Percentiles rank a stretch among this genome's conserved stretches.
phyloP scores from a whole-genome alignment of 2,797 vertebrate genomes.

The Falco naumanni region DNA sequence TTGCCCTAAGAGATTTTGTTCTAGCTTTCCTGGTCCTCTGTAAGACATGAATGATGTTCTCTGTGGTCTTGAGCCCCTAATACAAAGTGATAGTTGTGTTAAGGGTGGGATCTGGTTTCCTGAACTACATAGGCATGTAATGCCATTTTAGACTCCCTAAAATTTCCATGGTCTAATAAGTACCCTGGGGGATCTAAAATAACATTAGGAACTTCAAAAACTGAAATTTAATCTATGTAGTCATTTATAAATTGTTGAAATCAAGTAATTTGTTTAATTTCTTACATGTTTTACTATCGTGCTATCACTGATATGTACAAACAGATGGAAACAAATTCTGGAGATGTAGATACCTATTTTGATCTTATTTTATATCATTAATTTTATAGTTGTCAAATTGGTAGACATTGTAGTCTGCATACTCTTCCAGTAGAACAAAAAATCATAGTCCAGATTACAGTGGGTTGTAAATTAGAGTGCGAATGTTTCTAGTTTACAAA shows the following conservation, averaged over 20 bases:
- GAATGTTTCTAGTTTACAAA: background rate
- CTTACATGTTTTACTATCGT: background rate
- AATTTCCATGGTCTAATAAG: background rate
- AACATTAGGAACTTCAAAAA: background rate
- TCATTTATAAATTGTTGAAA: background rate
- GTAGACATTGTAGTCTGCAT: background rate
- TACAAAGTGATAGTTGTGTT: background rate
- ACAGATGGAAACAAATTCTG: background rate
- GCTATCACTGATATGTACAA: background rate
- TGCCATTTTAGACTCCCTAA: background rate
- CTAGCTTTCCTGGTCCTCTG: background rate
- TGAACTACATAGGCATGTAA: background rate
- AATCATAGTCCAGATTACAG: background rate
- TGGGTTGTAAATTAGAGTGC: background rate
- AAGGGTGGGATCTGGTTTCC: background rate
- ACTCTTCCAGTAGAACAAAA: background rate
- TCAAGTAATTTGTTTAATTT: background rate
- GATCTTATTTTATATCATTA: background rate
- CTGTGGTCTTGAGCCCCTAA: background rate
- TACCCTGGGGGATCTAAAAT: background rate
- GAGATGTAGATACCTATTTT: background rate
- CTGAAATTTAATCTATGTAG: background rate
- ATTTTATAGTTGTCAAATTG: background rate
- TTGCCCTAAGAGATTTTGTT: background rate
- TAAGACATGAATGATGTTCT: background rate